Base-by-base conservation (phyloP, 1,140 invertebrate genomes). In the Pseudomyrmex concolor region DNA sequence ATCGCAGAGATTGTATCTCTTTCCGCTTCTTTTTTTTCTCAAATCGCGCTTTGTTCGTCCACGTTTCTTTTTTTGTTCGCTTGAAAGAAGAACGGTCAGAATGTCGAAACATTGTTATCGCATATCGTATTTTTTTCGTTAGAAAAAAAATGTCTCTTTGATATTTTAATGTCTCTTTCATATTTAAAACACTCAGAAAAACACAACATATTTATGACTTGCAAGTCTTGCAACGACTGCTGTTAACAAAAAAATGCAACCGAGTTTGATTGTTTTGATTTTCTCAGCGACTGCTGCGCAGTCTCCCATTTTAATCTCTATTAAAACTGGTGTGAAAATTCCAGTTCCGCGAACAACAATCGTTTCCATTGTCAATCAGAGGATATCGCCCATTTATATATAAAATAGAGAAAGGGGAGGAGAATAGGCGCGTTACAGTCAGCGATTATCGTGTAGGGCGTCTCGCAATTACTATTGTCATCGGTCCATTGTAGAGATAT, bases 401-500 rank as follows among this genome's bases (percentile, higher is more conserved):
- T 2, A 13, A 13, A 22, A 34, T 34, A 17, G 34, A 17, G 51
- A 70, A 59, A 50, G 66, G 76, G 43, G 22, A 45, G 10, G 7
- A 15, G 62, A 8, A n/a, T n/a, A 64, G 25, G 62, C n/a, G 5
- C 2, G 62, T 64, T 10, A 13, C 25, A 45, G 15, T 34, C 72
- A 66, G 74, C 57, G 45, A 77, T 60, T 59, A 34, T 67, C 51
- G 43, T 45, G 4, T n/a, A 77, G 54, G 12, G 34, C 19, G 51
- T 17, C n/a, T 77, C 73, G 12, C 57, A n/a, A 12, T 54, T 25
- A 12, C 54, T 22, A 54, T 83, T 84, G 62, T 51, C 17, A 67
- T 34, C 57, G 12, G 5, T 10, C 48, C 59, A 55, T 51, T 84
- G 34, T 15, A 45, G n/a, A 15, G 4, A 57, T 83, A 83, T 45